Conservation (phyloP, 2,797 vertebrate genomes). For the Astyanax mexicanus region DNA sequence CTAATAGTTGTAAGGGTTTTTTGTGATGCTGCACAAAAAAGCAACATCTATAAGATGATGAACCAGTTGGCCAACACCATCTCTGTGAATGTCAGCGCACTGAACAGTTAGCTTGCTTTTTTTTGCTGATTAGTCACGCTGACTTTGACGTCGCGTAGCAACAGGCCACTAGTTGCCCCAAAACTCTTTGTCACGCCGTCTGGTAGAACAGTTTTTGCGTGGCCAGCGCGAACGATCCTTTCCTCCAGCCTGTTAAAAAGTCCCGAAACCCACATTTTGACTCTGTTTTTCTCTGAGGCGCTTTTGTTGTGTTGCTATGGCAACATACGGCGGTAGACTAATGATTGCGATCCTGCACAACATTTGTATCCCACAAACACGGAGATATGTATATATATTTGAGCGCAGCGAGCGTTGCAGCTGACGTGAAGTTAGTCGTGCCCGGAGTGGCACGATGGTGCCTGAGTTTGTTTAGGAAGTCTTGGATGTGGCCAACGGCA, state of each 20-base stretch:
- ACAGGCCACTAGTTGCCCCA: conserved; percentile 34
- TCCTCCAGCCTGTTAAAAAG: conserved; percentile 22
- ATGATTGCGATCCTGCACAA: conserved; percentile 30
- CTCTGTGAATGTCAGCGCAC: not conserved
- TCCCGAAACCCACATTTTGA: conserved; percentile 32
- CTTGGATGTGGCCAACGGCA: conserved; percentile 46
- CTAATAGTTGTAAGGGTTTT: too few relatives aligned
- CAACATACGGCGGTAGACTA: conserved; percentile 34
- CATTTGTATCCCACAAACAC: conserved; percentile 33
- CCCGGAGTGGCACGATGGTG: conserved; percentile 42
- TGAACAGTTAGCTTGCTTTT: not conserved
- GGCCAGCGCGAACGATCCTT: conserved; percentile 19
- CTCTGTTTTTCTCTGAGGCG: conserved; percentile 18
- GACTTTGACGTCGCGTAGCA: conserved; percentile 28
- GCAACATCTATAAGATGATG: not conserved
- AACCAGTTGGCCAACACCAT: not conserved
- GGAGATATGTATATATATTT: conserved; percentile 16
- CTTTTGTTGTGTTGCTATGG: conserved; percentile 43
- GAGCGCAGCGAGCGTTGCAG: conserved; percentile 26
- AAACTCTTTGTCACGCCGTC: conserved; percentile 23
- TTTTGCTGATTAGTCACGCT: conserved; percentile 2
- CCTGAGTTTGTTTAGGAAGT: conserved; percentile 51
- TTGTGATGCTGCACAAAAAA: too few relatives aligned
- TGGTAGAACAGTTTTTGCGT: conserved; percentile 27
- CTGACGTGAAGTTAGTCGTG: conserved; percentile 39